These are phyloP conservation scores for Gyrodactylus bullatarudis DNA, from an alignment of 1,140 invertebrate genomes.

Conservation along the genomic window DNA sequence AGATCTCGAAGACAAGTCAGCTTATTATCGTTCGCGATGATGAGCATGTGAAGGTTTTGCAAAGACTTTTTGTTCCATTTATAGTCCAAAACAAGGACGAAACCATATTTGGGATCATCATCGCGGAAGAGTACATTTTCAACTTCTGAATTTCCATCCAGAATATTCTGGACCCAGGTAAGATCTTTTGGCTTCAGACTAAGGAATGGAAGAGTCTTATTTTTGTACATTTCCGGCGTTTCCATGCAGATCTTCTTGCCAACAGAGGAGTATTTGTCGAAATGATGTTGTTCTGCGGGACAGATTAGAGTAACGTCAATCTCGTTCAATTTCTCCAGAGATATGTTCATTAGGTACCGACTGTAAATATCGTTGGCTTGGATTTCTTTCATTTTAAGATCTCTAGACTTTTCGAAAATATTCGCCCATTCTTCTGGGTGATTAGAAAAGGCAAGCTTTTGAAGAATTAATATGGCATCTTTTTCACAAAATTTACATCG, in stretches of 20 bases:
- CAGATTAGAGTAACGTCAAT: not conserved
- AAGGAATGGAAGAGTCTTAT: not conserved
- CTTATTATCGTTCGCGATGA: not conserved
- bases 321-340: not conserved
- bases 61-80: not conserved
- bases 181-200: not conserved
- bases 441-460: not conserved
- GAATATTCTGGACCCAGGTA: not conserved
- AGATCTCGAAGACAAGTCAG: not conserved
- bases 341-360: not conserved
- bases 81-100: not conserved
- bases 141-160: not conserved
- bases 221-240: not conserved
- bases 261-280: not conserved
- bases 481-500: not conserved
- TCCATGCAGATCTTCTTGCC: not conserved
- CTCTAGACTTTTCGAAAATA: not conserved
- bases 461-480: not conserved
- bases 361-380: not conserved
- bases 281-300: not conserved
- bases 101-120: not conserved
- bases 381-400: not conserved
- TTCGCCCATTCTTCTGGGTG: not conserved
- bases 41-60: not conserved
- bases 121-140: not conserved